These are phyloP conservation scores for Hepsetus odoe DNA, from an alignment of 2,113 vertebrate species.

Conservation along the genomic window DNA sequence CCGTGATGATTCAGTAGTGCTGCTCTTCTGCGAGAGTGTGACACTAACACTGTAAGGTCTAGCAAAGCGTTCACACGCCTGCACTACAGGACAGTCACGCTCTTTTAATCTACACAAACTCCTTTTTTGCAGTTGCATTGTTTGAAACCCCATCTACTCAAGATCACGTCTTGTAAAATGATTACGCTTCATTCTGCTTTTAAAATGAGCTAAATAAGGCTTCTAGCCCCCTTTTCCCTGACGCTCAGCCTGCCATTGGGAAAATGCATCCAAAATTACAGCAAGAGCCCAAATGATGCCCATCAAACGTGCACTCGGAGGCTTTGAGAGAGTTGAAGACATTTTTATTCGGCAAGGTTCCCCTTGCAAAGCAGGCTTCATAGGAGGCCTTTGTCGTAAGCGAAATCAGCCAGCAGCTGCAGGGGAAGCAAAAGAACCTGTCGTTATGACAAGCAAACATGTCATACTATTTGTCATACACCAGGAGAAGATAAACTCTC, in stretches of 20 bases:
- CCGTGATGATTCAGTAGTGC: no score
- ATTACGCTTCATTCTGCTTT: neutral
- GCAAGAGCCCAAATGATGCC: neutral
- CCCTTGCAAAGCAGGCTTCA: constrained; percentile 11
- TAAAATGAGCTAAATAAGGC: neutral
- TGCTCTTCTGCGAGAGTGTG: neutral
- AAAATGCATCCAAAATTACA: neutral
- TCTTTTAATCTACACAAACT: neutral
- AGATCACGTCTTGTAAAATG: neutral
- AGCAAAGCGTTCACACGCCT: no score
- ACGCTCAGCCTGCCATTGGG: neutral
- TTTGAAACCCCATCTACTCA: neutral
- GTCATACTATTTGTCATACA: constrained; percentile 60
- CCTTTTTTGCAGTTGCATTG: neutral
- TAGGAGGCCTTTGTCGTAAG: constrained; percentile 32
- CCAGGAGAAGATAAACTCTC: constrained; percentile 56
- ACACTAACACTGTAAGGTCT: neutral
- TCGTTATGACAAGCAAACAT: constrained; percentile 52
- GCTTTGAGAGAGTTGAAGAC: neutral
- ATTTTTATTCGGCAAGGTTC: constrained; percentile 7
- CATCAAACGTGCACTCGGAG: neutral
- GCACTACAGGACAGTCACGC: neutral
- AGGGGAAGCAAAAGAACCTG: constrained; percentile 35
- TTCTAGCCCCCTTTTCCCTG: neutral
- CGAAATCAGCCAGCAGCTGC: constrained; percentile 25